phyloP scores from a whole-genome alignment of 1,140 invertebrate species.

The Psix sp. region DNA sequence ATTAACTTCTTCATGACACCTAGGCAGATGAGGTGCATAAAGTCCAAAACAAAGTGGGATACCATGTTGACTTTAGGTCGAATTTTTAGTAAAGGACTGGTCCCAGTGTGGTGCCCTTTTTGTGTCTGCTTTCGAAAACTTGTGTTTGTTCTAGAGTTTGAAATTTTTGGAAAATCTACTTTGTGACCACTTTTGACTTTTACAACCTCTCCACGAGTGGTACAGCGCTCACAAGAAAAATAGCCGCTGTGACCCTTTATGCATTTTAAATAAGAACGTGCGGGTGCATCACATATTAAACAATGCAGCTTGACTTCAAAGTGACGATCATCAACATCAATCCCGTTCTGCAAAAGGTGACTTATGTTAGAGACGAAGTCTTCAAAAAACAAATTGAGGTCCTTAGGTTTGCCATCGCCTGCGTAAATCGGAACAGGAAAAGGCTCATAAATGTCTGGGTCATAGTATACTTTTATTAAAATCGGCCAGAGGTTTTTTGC shows the following conservation, averaged over 20 bases:
- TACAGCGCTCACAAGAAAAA: constrained; percentile 36
- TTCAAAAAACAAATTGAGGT: constrained; percentile 11
- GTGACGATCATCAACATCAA: constrained; percentile 12
- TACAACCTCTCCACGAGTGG: constrained; percentile 12
- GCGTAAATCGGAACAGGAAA: constrained; percentile 11
- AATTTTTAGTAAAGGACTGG: constrained; percentile 17
- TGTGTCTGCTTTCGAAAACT: constrained; percentile 17
- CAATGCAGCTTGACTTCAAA: constrained; percentile 22
- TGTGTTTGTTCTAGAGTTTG: constrained; percentile 2
- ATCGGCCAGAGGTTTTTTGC: constrained; percentile 8
- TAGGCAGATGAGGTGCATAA: constrained; percentile 28
- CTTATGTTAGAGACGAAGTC: constrained; percentile 35
- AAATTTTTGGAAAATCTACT: background rate
- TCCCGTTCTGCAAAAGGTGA: constrained; percentile 14
- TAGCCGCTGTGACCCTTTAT: constrained; percentile 33
- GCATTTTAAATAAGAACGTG: constrained; percentile 26
- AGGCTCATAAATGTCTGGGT: constrained; percentile 9
- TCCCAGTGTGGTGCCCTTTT: constrained; percentile 17
- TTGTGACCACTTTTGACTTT: constrained; percentile 4
- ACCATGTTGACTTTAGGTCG: constrained; percentile 20
- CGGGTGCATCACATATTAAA: constrained; percentile 46
- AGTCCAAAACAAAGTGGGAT: constrained; percentile 27
- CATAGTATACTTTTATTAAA: constrained; percentile 6
- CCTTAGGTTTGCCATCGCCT: constrained; percentile 22
- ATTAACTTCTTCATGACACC: no score